Evolutionary conservation across 2,113 vertebrate genomes (phyloP), one percentile per base, ranked within the genome.

Genomic region (Pelusios castaneus): DNA sequence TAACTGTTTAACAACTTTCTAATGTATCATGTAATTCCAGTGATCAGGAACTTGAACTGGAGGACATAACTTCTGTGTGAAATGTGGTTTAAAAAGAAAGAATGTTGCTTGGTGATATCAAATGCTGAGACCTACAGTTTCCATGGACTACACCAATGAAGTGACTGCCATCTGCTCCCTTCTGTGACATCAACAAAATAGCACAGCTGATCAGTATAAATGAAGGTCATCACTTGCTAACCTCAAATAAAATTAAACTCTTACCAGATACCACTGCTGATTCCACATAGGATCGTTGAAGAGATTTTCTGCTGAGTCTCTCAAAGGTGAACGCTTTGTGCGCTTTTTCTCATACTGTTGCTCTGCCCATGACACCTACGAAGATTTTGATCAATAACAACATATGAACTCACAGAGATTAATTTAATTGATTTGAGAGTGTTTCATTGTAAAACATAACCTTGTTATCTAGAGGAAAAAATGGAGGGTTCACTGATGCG

Each of bases 231-330:
- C 43, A 25, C 4, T 10, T 41, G 21, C 31, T 3, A 1, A 3
- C n/a, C 49, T 29, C 54, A 63, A 5, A 38, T 3, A 3, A 19
- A 73, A 89, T 13, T 9, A 89, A 67, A 60, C 54, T 97, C 99
- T 98, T 98, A 99, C 99, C 99, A 99, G 97, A 92, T 99, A 99
- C 99, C 99, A 99, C 97, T 99, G 99, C 94, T 99, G 99, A 95
- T 98, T 99, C 99, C 99, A 99, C 99, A 99, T 99, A 5, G 99
- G 99, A 80, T 99, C 99, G 12, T 99, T 99, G 91, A 99, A 99
- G 91, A 99, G 98, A 87, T 99, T 98, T 90, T 99, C 97, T 85
- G 98, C 99, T 0, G 98, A 99, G 85, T 97, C 95, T 92, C 95
- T 95, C 47, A 98, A 3, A 0, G 97, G 85, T 2, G 98, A 98